Evolutionary conservation across 2,113 vertebrate species (phyloP), one percentile per base, ranked within the genome.

Genomic region (Pseudonaja textilis): DNA sequence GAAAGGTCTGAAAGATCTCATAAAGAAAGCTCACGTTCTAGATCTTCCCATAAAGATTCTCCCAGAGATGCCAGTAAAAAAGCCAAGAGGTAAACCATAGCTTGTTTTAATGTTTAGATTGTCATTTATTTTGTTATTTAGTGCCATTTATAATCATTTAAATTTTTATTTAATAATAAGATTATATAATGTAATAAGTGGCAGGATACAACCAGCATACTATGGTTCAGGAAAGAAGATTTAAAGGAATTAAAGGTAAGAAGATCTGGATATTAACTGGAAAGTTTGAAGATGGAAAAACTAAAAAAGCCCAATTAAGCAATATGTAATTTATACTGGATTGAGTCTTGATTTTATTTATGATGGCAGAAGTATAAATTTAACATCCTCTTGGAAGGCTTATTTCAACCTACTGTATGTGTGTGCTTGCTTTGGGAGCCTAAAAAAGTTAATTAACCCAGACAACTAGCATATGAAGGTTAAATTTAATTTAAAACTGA

Each of bases 61-160:
- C 99, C 99, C 39, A 98, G 99, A 95, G 98, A 99, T 93, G 98
- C 97, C 97, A 98, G 97, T 97, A 99, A 99, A 96, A 99, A 99
- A 95, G 98, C 98, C 95, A 99, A 99, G 98, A 98, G 99, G 99
- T 99, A 97, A 95, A 93, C 34, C 89, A 12, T 87, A 86, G 90
- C 52, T 88, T 50, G 93, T 91, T 69, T 91, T 10, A 42, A 0
- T 34, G 90, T 54, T 29, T 10, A 26, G 1, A 42, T 47, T 81
- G 39, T 23, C 91, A 4, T 52, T 26, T 56, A n/a, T 45, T n/a
- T 64, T 69, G 26, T 90, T 74, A 69, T 47, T 39, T 34, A 74
- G 50, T 90, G 2, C n/a, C 61, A 52, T 74, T 90, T 29, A n/a
- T n/a, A n/a, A 20, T 50, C 16, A 47, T 18, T 89, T 3, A 47